These are phyloP conservation scores for Eustalomyia histrio DNA, from an alignment of 2,888 invertebrate genomes.

Conservation along the genomic window DNA sequence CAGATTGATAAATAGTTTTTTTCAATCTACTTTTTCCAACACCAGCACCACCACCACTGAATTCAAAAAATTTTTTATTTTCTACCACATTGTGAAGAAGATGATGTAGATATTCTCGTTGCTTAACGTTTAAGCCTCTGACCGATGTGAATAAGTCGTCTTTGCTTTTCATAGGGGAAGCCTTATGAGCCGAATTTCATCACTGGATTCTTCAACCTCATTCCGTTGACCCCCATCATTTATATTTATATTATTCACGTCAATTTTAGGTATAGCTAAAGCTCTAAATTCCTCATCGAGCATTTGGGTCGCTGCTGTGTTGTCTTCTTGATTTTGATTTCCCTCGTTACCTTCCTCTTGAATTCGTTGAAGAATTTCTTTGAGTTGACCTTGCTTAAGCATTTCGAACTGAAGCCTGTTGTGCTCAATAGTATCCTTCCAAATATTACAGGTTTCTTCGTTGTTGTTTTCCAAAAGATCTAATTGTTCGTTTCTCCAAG, in stretches of 20 bases:
- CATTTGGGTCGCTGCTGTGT: constrained; percentile 9
- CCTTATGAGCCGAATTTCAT: constrained; percentile 9
- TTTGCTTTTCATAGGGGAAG: constrained; percentile 20
- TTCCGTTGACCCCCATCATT: neutral
- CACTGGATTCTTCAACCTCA: neutral
- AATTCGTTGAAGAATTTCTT: constrained; percentile 15
- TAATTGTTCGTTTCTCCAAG: constrained; percentile 4
- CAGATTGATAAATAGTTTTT: constrained; percentile 39
- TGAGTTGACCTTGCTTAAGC: constrained; percentile 13
- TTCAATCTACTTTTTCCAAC: constrained; percentile 46
- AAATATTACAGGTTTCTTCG: neutral
- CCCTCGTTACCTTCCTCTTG: constrained; percentile 16
- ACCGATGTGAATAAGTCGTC: neutral
- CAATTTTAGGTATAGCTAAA: constrained; percentile 22
- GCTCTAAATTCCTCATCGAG: constrained; percentile 44
- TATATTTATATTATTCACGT: constrained; percentile 20
- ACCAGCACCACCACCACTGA: constrained; percentile 56
- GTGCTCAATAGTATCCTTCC: neutral
- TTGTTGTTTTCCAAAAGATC: constrained; percentile 4
- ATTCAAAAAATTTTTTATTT: constrained; percentile 35
- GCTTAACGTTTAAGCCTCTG: constrained; percentile 23
- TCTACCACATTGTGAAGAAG: constrained; percentile 15
- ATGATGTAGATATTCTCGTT: constrained; percentile 36
- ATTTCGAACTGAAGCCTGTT: constrained; percentile 2
- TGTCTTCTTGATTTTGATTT: neutral